phyloP scores from a whole-genome alignment of 2,888 invertebrate genomes.

The Melinopterus prodromus region DNA sequence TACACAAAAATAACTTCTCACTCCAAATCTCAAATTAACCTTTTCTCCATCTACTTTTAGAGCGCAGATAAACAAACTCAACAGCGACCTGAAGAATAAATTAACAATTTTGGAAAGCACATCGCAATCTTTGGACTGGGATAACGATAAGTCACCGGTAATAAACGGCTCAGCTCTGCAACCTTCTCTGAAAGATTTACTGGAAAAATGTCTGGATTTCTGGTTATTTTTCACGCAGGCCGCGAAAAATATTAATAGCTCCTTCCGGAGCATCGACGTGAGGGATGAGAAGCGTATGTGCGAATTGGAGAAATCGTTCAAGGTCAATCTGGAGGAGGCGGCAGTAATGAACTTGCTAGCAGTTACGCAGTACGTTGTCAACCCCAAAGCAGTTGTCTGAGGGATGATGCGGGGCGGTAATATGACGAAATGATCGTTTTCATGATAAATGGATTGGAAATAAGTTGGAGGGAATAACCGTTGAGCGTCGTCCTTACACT shows the following conservation, averaged over 20 bases:
- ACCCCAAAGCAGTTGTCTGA: conserved; percentile 45
- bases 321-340: conserved; percentile 48
- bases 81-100: conserved; percentile 53
- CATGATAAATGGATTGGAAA: not conserved
- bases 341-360: conserved; percentile 49
- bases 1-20: too few relatives aligned
- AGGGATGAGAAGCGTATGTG: conserved; percentile 48
- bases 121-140: conserved; percentile 53
- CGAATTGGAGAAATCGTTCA: conserved; percentile 49
- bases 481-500: too few relatives aligned
- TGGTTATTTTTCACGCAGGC: conserved; percentile 49
- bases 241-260: conserved; percentile 48
- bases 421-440: not conserved
- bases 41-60: conserved; percentile 45
- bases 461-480: too few relatives aligned
- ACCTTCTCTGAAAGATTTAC: conserved; percentile 52
- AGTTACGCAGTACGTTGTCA: conserved; percentile 54
- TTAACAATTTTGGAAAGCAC: conserved; percentile 45
- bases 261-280: conserved; percentile 48
- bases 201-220: conserved; percentile 52
- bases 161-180: conserved; percentile 54
- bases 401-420: not conserved
- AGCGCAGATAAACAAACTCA: conserved; percentile 48
- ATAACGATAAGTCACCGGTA: conserved; percentile 44
- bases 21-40: not conserved